phyloP scores from a whole-genome alignment of 2,888 invertebrate genomes.

The Amorpha juglandis region DNA sequence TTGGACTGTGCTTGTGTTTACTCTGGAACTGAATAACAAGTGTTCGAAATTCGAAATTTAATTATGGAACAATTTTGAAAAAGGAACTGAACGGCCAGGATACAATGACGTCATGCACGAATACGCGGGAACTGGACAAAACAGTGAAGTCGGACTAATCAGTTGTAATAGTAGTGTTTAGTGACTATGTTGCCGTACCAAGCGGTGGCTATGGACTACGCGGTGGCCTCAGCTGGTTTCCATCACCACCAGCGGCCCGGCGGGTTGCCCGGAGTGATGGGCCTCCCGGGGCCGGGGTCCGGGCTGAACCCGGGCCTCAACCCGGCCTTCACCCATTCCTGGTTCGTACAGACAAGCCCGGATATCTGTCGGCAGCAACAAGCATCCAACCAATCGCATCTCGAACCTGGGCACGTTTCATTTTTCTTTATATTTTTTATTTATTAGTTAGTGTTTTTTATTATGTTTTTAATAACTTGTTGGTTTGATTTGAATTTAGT shows the following conservation, averaged over 20 bases:
- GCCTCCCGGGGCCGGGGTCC: conserved; percentile 81
- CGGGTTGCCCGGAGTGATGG: conserved; percentile 83
- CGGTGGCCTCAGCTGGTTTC: conserved; percentile 83
- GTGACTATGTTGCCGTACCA: conserved; percentile 93
- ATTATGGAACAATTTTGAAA: conserved; percentile 54
- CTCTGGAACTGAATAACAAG: conserved; percentile 12
- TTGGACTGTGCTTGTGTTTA: conserved; percentile 32
- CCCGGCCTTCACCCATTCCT: conserved; percentile 96
- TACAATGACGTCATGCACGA: conserved; percentile 40
- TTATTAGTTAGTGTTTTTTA: conserved; percentile 62
- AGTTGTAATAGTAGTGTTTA: conserved; percentile 45
- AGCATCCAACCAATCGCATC: conserved; percentile 89
- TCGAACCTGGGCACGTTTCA: conserved; percentile 96
- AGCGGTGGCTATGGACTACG: conserved; percentile 94
- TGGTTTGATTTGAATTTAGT: conserved; percentile 33
- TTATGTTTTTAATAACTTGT: conserved; percentile 45
- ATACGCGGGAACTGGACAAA: conserved; percentile 55
- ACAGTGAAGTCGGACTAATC: conserved; percentile 51
- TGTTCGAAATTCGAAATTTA: conserved; percentile 30
- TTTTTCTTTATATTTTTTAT: conserved; percentile 82
- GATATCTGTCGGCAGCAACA: conserved; percentile 95
- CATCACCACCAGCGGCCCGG: conserved; percentile 81
- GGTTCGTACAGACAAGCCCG: conserved; percentile 95
- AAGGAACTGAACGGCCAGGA: conserved; percentile 32
- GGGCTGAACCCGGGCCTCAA: conserved; percentile 80